Evolutionary conservation across 2,797 vertebrate genomes (phyloP).

Genomic region (Clarias fuscus): DNA sequence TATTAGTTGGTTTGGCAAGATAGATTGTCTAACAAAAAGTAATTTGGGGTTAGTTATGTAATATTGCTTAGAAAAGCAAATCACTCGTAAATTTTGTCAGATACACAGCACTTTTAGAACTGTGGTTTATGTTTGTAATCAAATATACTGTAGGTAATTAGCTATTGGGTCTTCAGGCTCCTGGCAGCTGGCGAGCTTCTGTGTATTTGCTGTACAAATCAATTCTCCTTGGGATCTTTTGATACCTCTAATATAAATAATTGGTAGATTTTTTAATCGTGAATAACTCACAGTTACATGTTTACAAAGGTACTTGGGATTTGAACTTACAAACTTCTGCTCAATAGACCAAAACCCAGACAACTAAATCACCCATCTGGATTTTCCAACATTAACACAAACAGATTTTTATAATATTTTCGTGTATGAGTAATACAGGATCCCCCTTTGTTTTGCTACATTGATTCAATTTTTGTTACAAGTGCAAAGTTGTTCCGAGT

Average conservation of each 20-base stretch:
- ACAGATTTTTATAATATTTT: not conserved
- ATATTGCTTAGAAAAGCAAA: slow-evolving; percentile 9
- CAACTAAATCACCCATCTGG: not conserved
- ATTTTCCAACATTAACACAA: not conserved
- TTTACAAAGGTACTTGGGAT: not conserved
- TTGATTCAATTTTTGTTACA: not conserved
- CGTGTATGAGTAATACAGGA: not conserved
- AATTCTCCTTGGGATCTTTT: not conserved
- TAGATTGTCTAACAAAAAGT: not conserved
- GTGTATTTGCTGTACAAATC: not conserved
- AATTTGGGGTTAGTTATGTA: slow-evolving; percentile 16
- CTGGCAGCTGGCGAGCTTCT: not conserved
- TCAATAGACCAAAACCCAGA: not conserved
- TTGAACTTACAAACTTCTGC: not conserved
- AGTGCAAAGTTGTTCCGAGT: not conserved
- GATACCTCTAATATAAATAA: not conserved
- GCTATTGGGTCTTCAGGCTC: not conserved
- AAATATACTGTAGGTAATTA: not conserved
- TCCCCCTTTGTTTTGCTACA: not conserved
- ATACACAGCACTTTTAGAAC: not conserved
- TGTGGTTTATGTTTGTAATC: not conserved
- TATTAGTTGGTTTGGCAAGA: slow-evolving; percentile 42
- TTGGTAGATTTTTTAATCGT: not conserved
- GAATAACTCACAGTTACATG: not conserved
- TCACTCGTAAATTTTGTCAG: not conserved